These are phyloP conservation scores for Drosophila meridiana DNA, from an alignment of 2,888 invertebrate species.

Conservation along the genomic window DNA sequence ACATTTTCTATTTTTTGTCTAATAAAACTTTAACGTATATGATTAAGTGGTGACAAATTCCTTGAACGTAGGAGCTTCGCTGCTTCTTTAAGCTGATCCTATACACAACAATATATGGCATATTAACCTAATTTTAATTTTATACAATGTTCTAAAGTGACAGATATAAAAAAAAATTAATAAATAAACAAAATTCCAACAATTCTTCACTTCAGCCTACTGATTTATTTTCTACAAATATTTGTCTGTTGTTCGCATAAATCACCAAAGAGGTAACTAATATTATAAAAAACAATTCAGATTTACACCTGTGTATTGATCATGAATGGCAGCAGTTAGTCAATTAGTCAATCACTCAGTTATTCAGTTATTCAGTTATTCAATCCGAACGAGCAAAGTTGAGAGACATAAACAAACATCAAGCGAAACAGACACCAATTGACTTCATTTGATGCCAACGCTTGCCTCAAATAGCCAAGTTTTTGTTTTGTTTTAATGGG, in stretches of 20 bases:
- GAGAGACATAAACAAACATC: conserved; percentile 7
- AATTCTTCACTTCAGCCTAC: not conserved
- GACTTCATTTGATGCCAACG: not conserved
- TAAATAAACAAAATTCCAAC: not conserved
- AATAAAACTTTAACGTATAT: too few relatives aligned
- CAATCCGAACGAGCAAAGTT: not conserved
- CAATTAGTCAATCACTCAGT: conserved; percentile 8
- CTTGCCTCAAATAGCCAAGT: conserved; percentile 9
- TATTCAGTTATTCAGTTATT: not conserved
- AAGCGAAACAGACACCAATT: not conserved
- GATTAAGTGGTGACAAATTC: too few relatives aligned
- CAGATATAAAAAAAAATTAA: not conserved
- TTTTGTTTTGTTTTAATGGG: conserved; percentile 12
- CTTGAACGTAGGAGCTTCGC: too few relatives aligned
- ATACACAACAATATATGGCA: too few relatives aligned
- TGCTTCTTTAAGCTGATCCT: too few relatives aligned
- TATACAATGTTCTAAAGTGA: too few relatives aligned
- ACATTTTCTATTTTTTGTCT: too few relatives aligned
- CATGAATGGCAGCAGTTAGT: not conserved
- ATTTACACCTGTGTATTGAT: not conserved
- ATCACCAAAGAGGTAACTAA: not conserved
- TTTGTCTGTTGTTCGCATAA: not conserved
- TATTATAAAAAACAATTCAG: not conserved
- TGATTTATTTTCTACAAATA: conserved; percentile 1
- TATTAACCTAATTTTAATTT: too few relatives aligned